Conservation (phyloP, 2,888 invertebrate genomes). For the Tanytarsus gracilentus region DNA sequence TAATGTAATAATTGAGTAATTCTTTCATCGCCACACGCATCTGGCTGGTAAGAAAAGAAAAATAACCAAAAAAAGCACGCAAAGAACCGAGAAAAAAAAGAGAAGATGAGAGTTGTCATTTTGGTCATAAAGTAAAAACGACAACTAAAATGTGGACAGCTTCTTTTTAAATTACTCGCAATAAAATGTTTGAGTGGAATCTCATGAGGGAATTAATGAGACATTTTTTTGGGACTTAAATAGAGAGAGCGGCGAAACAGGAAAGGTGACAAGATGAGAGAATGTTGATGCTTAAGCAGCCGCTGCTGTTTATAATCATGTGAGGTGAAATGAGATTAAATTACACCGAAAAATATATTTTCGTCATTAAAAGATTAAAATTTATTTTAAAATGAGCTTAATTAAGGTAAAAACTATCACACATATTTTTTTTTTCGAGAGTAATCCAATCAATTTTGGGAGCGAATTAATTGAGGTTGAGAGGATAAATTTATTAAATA, state of each 20-base stretch:
- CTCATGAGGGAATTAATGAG: conserved; percentile 19
- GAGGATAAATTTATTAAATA: too few species aligned
- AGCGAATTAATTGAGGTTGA: too few species aligned
- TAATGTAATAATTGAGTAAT: conserved; percentile 4
- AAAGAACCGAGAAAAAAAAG: background rate
- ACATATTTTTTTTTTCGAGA: too few species aligned
- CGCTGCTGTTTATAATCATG: too few species aligned
- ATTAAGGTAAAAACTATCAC: too few species aligned
- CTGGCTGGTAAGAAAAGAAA: background rate
- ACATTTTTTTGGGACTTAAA: conserved; percentile 2
- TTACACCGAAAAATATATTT: too few species aligned
- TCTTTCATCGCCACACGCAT: background rate
- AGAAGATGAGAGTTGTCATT: conserved; percentile 11
- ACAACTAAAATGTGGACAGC: conserved; percentile 27
- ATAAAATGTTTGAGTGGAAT: conserved; percentile 19
- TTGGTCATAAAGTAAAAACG: conserved; percentile 9
- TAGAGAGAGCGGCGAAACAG: background rate
- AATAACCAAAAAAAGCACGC: background rate
- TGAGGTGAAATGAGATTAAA: too few species aligned
- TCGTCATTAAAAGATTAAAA: too few species aligned
- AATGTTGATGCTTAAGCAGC: too few species aligned
- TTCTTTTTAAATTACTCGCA: conserved; percentile 18
- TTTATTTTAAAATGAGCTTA: too few species aligned
- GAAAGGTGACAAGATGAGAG: background rate
- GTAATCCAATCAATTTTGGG: too few species aligned